These are phyloP conservation scores for Centroberyx gerrardi DNA, from an alignment of 2,797 vertebrate genomes.

Conservation along the genomic window DNA sequence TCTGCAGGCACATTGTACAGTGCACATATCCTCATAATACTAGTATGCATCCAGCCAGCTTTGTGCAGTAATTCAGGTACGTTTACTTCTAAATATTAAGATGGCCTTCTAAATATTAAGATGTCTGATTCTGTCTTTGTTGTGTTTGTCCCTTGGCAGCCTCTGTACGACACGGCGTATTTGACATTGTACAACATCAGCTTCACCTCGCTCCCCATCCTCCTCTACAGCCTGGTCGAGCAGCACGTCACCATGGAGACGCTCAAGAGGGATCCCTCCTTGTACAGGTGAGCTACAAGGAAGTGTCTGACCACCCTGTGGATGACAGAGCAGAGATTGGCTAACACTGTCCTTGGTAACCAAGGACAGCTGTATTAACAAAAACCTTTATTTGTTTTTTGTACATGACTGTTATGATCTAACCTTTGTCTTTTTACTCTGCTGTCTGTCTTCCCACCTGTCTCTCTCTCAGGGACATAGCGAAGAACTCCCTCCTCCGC, in stretches of 20 bases:
- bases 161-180: slow-evolving; percentile 97
- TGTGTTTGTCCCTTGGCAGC: slow-evolving; percentile 82
- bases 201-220: slow-evolving; percentile 98
- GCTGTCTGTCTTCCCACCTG: neutral
- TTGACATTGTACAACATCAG: slow-evolving; percentile 99
- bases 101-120: neutral
- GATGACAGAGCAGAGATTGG: neutral
- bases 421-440: neutral
- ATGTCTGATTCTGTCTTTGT: neutral
- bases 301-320: neutral
- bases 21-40: neutral
- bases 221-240: slow-evolving; percentile 96
- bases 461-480: slow-evolving; percentile 88
- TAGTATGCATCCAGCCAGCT: neutral
- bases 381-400: neutral
- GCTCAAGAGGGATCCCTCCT: slow-evolving; percentile 91
- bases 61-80: no score
- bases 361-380: no score
- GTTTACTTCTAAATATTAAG: neutral
- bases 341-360: neutral
- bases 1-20: no score
- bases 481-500: slow-evolving; percentile 95
- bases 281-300: slow-evolving; percentile 90
- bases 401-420: neutral
- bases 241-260: slow-evolving; percentile 93